phyloP scores from a whole-genome alignment of 2,113 vertebrate species.

The Lophura nycthemera region DNA sequence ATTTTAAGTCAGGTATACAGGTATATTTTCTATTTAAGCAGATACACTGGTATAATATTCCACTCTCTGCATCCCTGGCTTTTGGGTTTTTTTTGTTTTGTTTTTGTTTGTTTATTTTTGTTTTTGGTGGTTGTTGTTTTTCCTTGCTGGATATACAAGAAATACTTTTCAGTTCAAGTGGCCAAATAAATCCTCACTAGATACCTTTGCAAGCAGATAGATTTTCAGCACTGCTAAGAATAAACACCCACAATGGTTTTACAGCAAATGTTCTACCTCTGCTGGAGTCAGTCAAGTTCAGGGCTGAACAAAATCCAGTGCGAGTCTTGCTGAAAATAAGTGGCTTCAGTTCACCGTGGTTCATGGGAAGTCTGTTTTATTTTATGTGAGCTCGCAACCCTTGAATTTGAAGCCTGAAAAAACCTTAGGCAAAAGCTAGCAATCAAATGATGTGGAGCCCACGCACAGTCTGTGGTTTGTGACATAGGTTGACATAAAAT shows the following conservation, averaged over 20 bases:
- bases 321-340: constrained; percentile 23
- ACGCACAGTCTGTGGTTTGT: neutral
- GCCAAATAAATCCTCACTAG: neutral
- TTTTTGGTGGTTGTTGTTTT: neutral
- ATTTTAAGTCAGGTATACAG: neutral
- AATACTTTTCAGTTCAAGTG: neutral
- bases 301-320: constrained; percentile 6
- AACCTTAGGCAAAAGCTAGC: neutral
- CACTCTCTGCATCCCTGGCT: neutral
- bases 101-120: neutral
- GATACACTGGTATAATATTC: neutral
- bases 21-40: neutral
- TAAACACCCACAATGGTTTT: neutral
- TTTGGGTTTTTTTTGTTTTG: neutral
- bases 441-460: neutral
- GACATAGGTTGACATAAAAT: neutral
- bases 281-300: constrained; percentile 40
- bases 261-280: neutral
- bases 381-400: constrained; percentile 20
- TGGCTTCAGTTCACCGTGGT: constrained; percentile 25
- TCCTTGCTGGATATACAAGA: neutral
- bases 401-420: constrained; percentile 15
- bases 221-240: constrained; percentile 13
- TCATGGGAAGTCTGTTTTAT: constrained; percentile 56
- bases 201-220: neutral